Evolutionary conservation across 2,888 invertebrate species (phyloP).

Genomic region (Dendrolimus pini): DNA sequence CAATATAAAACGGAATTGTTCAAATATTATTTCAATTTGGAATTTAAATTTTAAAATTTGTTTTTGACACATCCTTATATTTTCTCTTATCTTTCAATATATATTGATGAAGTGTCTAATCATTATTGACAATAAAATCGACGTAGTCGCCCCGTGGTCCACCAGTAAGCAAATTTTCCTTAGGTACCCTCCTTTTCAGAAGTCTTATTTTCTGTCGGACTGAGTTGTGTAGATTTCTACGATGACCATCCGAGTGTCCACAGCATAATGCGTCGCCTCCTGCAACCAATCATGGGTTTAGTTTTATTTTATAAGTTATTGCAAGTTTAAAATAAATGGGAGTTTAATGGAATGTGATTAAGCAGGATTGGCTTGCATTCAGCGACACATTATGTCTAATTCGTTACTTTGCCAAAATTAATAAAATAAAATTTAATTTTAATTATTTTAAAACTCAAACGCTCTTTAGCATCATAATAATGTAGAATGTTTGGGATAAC

Average conservation of each 20-base stretch:
- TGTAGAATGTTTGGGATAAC: too few species aligned
- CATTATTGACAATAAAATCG: conserved; percentile 66
- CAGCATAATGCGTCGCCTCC: conserved; percentile 58
- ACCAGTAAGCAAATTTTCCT: conserved; percentile 50
- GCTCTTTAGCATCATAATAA: too few species aligned
- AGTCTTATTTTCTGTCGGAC: conserved; percentile 44
- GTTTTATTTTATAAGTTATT: conserved; percentile 7
- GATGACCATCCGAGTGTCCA: conserved; percentile 48
- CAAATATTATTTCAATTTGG: too few species aligned
- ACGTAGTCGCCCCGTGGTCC: conserved; percentile 50
- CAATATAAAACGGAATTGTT: too few species aligned
- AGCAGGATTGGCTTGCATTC: conserved; percentile 44
- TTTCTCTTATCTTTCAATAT: too few species aligned
- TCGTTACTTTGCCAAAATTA: too few species aligned
- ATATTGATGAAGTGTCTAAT: conserved; percentile 22
- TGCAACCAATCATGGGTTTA: conserved; percentile 58
- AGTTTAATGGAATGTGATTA: conserved; percentile 1
- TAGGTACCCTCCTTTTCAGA: conserved; percentile 42
- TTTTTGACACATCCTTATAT: too few species aligned
- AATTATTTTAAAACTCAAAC: not conserved
- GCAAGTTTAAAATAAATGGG: not conserved
- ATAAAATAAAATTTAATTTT: not conserved
- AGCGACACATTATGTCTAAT: conserved; percentile 28
- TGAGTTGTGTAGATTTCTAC: conserved; percentile 45
- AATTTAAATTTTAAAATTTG: too few species aligned